Conservation (phyloP, 2,113 vertebrate genomes). For the Cebus imitator region DNA sequence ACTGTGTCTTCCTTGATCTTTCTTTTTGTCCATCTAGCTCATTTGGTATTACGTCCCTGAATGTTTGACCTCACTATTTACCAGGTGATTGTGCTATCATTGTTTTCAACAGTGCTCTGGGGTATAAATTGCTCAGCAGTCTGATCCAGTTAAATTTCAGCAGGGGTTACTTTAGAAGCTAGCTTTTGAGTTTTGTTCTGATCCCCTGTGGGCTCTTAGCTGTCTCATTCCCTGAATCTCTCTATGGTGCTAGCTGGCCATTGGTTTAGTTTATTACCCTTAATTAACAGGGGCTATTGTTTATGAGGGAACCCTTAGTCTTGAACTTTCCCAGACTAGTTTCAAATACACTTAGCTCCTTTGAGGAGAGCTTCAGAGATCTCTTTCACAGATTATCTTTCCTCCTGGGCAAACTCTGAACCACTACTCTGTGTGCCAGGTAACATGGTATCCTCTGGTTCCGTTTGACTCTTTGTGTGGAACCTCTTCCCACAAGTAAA, state of each 20-base stretch:
- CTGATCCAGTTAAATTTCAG: background rate
- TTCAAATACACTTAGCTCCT: background rate
- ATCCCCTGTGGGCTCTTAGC: background rate
- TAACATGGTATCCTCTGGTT: background rate
- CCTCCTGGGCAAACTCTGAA: background rate
- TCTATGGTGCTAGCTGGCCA: background rate
- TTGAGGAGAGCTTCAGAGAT: background rate
- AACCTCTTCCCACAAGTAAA: background rate
- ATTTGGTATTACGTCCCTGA: background rate
- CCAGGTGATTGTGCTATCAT: background rate
- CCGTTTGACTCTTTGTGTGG: background rate
- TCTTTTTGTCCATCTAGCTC: background rate
- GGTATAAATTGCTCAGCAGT: background rate
- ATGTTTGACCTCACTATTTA: background rate
- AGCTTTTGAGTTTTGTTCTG: background rate
- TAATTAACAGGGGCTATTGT: background rate
- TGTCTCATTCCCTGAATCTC: background rate
- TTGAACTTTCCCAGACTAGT: background rate
- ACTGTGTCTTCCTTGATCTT: background rate
- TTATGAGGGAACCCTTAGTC: background rate
- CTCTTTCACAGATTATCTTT: background rate
- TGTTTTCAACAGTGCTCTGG: background rate
- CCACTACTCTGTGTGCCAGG: accelerated
- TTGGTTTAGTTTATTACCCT: background rate
- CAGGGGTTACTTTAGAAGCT: background rate